These are phyloP conservation scores for Myanophis thanlyinensis DNA, from an alignment of 2,113 vertebrate species.

Conservation along the genomic window DNA sequence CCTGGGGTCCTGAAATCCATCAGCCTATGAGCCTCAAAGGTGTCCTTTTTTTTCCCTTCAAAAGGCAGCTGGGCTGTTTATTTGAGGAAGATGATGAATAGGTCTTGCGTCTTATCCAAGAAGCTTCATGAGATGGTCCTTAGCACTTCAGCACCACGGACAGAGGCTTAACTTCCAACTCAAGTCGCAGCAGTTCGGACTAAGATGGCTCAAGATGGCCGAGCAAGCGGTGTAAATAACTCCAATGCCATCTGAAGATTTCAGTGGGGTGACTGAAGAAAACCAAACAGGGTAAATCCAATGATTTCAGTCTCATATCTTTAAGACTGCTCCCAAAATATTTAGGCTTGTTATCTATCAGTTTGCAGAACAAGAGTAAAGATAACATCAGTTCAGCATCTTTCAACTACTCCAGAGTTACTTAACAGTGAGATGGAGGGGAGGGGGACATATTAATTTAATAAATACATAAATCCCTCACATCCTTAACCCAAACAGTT, in stretches of 20 bases:
- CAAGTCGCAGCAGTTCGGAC: not conserved
- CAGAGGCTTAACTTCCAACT: rapidly evolving
- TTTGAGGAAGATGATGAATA: not conserved
- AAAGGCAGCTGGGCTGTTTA: not conserved
- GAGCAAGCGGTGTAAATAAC: not conserved
- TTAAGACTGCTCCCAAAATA: not conserved
- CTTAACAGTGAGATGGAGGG: no score
- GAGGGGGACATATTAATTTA: not conserved
- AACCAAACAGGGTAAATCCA: not conserved
- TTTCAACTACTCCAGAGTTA: not conserved
- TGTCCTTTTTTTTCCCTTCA: not conserved
- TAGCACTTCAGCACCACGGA: not conserved
- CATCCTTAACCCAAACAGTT: no score
- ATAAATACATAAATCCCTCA: not conserved
- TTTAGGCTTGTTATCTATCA: not conserved
- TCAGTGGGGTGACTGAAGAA: not conserved
- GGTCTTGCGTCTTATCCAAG: not conserved
- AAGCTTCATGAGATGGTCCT: not conserved
- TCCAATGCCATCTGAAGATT: not conserved
- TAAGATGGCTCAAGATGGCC: not conserved
- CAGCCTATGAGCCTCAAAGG: not conserved
- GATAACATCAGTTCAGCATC: not conserved
- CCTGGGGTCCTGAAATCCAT: not conserved
- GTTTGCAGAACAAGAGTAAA: not conserved
- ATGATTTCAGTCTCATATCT: not conserved